These are phyloP conservation scores for Carettochelys insculpta DNA, from an alignment of 2,113 vertebrate genomes.

Conservation along the genomic window DNA sequence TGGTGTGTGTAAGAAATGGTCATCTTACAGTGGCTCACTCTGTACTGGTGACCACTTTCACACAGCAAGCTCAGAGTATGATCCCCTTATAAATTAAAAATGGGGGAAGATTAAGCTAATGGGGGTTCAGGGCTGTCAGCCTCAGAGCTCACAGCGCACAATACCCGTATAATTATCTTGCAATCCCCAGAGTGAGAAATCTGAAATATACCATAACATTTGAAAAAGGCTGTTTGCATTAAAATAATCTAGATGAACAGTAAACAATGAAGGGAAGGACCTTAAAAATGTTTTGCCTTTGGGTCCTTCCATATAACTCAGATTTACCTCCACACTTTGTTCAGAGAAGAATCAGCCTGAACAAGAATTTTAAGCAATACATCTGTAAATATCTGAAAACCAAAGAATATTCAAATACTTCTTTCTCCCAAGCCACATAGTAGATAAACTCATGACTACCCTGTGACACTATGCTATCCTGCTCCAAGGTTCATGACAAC, in stretches of 20 bases:
- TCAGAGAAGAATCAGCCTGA: background rate
- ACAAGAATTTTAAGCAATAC: background rate
- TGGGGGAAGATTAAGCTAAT: no score
- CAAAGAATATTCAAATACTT: background rate
- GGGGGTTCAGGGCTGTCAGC: no score
- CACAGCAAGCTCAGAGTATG: no score
- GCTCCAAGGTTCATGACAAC: background rate
- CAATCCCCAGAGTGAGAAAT: no score
- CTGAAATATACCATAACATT: background rate
- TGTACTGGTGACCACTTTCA: no score
- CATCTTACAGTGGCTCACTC: no score
- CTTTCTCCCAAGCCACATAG: background rate
- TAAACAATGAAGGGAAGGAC: background rate
- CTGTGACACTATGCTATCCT: background rate
- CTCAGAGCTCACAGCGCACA: no score
- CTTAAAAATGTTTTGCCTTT: no score
- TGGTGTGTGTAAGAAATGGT: slow-evolving; percentile 20
- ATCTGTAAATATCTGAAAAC: background rate
- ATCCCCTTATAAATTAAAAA: no score
- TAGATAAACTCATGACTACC: background rate
- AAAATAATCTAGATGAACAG: background rate
- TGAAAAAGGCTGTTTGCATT: background rate
- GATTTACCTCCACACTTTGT: background rate
- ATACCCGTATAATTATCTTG: no score
- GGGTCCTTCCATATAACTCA: background rate